Conservation (phyloP, 2,113 vertebrate species). For the Bettongia penicillata region DNA sequence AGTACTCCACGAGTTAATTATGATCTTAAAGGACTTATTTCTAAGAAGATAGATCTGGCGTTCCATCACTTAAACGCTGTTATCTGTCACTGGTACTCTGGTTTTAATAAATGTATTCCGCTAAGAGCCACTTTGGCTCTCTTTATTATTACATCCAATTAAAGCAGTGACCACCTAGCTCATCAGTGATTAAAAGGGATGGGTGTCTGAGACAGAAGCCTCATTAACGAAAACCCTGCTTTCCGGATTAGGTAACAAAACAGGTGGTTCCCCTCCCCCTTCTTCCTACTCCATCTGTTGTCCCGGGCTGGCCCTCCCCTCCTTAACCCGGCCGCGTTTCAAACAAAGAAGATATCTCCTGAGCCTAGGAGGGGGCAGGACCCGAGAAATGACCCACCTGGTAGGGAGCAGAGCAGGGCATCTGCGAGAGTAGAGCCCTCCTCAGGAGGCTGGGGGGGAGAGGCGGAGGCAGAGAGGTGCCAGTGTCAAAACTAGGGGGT, state of each 20-base stretch:
- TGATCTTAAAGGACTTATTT: conserved; percentile 42
- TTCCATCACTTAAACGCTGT: background rate
- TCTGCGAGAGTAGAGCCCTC: background rate
- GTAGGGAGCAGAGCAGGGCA: background rate
- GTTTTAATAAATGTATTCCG: conserved; percentile 13
- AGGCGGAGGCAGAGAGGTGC: background rate
- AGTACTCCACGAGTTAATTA: conserved; percentile 28
- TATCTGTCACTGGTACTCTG: conserved; percentile 25
- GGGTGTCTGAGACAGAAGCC: conserved; percentile 24
- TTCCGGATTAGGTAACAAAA: conserved; percentile 34
- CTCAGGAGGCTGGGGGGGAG: background rate
- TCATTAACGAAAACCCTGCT: conserved; percentile 31
- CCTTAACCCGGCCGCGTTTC: background rate
- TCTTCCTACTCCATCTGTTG: background rate
- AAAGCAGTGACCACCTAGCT: conserved; percentile 38
- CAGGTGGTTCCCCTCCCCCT: background rate
- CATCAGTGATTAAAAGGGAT: conserved; percentile 23
- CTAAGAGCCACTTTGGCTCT: conserved; percentile 32
- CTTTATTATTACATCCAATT: conserved; percentile 55
- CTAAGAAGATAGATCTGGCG: conserved; percentile 6
- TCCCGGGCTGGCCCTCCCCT: background rate
- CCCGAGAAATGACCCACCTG: conserved; percentile 67
- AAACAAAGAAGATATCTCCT: background rate
- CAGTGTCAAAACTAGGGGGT: background rate
- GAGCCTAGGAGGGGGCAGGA: conserved; percentile 29